Evolutionary conservation across 2,113 vertebrate species (phyloP), one percentile per base, ranked within the genome.

Genomic region (Coregonus clupeaformis): DNA sequence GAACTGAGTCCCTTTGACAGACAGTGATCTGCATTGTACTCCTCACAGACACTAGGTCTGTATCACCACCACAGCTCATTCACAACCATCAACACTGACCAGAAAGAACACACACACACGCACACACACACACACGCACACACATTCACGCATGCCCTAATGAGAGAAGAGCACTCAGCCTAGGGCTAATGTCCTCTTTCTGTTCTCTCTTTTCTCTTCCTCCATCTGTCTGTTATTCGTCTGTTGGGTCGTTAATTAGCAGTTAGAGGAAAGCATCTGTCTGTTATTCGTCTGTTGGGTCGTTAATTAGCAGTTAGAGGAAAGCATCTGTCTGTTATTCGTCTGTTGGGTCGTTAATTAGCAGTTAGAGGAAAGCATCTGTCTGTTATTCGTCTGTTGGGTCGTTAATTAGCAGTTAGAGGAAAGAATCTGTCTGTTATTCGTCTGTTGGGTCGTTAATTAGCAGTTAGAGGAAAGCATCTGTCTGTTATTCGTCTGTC

Each of bases 111-210:
- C 45, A 47, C 45, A 47, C 45, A 47, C 45, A 47, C 45, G 3
- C 45, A 47, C 59, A n/a, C 59, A 60, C 59, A 60, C 59, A 60
- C 59, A 60, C 59, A 60, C 59, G n/a, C 64, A 29, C 64, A 29
- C 27, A 29, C 64, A 63, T n/a, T 22, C 20, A 27, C 4, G 1
- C 1, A 65, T 14, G 24, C 24, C 83, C 84, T 85, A 88, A 88
- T 74, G 14, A 89, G 85, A 85, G 83, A 74, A 76, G 68, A 69
- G 79, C 80, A 88, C 80, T 88, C 85, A 85, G 77, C 82, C 86
- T 55, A 68, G 84, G 77, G 87, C 88, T 90, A 86, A 91, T 84
- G 77, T 74, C 14, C 76, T 47, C 85, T 84, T 88, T 85, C 80
- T 85, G 74, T 76, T 70, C 75, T 83, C 83, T 86, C 71, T 78